A percentile compares a stretch with the other conserved stretches of the same genome.
Evolutionary conservation across 2,888 invertebrate genomes (phyloP).

Genomic region (Platynereis dumerilii): DNA sequence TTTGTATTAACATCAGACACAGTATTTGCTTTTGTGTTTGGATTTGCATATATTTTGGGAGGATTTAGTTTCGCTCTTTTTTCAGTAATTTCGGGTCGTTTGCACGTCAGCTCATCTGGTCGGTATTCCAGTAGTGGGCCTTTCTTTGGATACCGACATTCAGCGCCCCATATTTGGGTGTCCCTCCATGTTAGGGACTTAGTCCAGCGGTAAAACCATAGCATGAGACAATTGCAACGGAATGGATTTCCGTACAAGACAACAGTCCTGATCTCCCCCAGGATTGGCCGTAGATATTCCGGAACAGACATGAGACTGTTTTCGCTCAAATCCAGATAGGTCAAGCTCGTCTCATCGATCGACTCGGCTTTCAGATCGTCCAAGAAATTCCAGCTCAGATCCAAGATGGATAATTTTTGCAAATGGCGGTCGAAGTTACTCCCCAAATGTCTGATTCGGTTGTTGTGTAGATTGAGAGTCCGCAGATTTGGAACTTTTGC

Average conservation of each 20-base stretch:
- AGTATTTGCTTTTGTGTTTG: too few relatives aligned
- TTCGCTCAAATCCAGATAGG: conserved; percentile 8
- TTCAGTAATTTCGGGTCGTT: background rate
- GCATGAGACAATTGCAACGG: background rate
- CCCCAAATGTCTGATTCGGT: background rate
- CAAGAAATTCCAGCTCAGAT: background rate
- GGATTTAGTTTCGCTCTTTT: too few relatives aligned
- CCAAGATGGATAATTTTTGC: background rate
- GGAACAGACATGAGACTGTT: background rate
- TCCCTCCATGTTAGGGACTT: background rate
- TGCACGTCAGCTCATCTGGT: background rate
- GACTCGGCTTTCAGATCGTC: background rate
- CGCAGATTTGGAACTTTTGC: background rate
- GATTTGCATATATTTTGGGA: too few relatives aligned
- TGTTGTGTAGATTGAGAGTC: conserved; percentile 7
- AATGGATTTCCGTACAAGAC: background rate
- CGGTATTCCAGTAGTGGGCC: background rate
- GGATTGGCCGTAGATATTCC: background rate
- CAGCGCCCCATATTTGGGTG: conserved; percentile 4
- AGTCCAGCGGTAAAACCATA: background rate
- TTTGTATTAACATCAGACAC: too few relatives aligned
- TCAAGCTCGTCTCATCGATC: background rate
- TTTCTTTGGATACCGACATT: background rate
- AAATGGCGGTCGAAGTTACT: background rate
- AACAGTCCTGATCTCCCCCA: background rate